Base-by-base conservation (phyloP, 2,113 vertebrate species). In the Hassar affinis region DNA sequence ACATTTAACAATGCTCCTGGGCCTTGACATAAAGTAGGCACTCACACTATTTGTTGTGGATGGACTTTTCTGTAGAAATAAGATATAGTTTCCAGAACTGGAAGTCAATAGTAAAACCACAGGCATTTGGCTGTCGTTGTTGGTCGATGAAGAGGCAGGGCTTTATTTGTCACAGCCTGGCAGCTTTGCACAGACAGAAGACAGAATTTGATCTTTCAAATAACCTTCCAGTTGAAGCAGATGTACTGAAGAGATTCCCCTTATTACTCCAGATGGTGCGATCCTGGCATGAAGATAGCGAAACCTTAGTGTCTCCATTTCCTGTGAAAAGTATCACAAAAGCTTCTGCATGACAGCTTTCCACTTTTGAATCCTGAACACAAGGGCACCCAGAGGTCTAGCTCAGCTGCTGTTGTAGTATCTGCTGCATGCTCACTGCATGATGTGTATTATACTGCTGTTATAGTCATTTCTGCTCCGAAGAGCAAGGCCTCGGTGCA, bases 231-330 rank as follows among this genome's bases (percentile, higher is more conserved):
- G 25, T 62, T 47, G 33, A 81, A 84, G 82, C 82, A 82, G 83
- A 79, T 87, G 79, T 49, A 80, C 62, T 79, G 74, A 52, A 74
- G 62, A 81, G 54, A 84, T 82, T 72, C 78, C 22, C 35, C 45
- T 42, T 74, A 77, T 84, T 69, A 80, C 51, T 84, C 61, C 82
- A 84, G 78, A 86, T 84, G 85, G 85, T 57, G 62, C 38, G 74
- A 51, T 78, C 51, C 62, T 64, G 79, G 33, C 66, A 62, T 78
- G 82, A 84, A 64, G 35, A 84, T 76, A 20, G 6, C 1, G 49
- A 81, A 59, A 45, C 72, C 62, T 81, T 61, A 61, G 49, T 59
- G 30, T 75, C 75, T 82, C 61, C 64, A 62, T 52, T 64, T 84
- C 75, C 79, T 81, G 52, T 81, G 35, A 79, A 81, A 81, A 71